A percentile compares a stretch with the other conserved stretches of the same genome.
These are phyloP conservation scores for Caenorhabditis sp. DNA, from an alignment of 2,888 invertebrate species.

Conservation along the genomic window DNA sequence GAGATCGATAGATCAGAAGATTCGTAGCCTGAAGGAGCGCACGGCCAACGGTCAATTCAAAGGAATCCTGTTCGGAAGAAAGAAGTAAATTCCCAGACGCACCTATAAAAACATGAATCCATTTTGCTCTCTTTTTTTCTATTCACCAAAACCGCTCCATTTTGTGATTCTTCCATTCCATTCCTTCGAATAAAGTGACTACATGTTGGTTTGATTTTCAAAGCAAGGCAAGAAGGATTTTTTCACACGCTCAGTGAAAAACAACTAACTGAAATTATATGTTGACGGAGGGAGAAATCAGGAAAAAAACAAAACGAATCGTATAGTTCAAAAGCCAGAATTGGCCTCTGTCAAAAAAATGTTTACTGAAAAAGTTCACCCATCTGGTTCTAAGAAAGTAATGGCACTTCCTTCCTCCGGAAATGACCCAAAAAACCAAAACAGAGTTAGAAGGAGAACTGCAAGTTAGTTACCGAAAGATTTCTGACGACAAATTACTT, in stretches of 20 bases:
- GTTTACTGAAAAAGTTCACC: too few relatives aligned
- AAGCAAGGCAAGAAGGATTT: background rate
- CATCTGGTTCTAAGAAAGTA: too few relatives aligned
- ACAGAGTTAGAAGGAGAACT: too few relatives aligned
- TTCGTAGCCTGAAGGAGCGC: constrained; percentile 60
- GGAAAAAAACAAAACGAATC: background rate
- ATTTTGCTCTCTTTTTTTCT: background rate
- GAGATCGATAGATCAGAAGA: constrained; percentile 67
- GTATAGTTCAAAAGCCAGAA: too few relatives aligned
- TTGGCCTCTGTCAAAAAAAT: too few relatives aligned
- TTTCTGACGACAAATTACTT: too few relatives aligned
- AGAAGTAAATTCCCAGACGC: constrained; percentile 34
- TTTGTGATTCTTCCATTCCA: constrained; percentile 43
- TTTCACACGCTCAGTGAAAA: background rate
- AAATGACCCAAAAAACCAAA: too few relatives aligned
- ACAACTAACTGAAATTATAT: background rate
- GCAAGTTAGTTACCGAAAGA: too few relatives aligned
- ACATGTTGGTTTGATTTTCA: constrained; percentile 41
- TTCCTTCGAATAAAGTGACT: constrained; percentile 51
- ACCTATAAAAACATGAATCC: too few relatives aligned
- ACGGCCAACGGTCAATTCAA: constrained; percentile 67
- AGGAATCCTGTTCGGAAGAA: constrained; percentile 64
- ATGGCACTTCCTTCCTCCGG: too few relatives aligned
- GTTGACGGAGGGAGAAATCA: background rate
- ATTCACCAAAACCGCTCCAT: background rate